Percentiles rank a stretch among this genome's conserved stretches.
Conservation (phyloP, 1,140 invertebrate species). For the Charaxes varanes region DNA sequence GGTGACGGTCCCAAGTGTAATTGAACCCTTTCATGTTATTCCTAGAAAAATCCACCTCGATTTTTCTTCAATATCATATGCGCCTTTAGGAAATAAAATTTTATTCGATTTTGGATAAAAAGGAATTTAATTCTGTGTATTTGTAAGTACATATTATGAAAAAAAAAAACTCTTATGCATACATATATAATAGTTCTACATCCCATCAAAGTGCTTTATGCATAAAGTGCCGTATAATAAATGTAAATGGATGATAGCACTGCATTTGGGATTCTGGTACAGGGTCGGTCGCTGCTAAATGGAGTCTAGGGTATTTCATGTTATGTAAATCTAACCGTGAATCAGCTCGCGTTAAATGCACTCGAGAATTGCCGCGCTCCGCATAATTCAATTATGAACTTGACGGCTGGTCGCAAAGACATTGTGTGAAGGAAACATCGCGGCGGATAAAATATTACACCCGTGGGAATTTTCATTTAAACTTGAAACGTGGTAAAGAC, state of each 20-base stretch:
- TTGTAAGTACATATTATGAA: no score
- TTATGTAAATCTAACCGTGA: constrained; percentile 50
- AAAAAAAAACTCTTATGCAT: no score
- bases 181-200: no score
- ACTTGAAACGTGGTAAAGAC: no score
- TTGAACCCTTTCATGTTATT: no score
- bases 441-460: constrained; percentile 15
- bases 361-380: constrained; percentile 58
- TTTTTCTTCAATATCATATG: no score
- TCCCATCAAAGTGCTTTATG: no score
- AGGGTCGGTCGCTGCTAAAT: constrained; percentile 42
- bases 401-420: constrained; percentile 36
- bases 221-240: neutral
- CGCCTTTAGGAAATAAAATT: no score
- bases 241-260: constrained; percentile 7
- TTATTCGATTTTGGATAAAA: no score
- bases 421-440: constrained; percentile 24
- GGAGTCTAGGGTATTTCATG: constrained; percentile 38
- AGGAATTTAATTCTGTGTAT: no score
- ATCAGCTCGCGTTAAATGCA: constrained; percentile 58
- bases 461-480: constrained; percentile 25
- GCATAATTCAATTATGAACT: constrained; percentile 67
- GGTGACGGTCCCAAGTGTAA: no score
- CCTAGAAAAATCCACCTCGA: no score
- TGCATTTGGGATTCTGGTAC: constrained; percentile 28